Percentiles rank a stretch among this genome's conserved stretches.
Evolutionary conservation across 2,113 vertebrate genomes (phyloP).

Genomic region (Pseudolaguvia tuberculata): DNA sequence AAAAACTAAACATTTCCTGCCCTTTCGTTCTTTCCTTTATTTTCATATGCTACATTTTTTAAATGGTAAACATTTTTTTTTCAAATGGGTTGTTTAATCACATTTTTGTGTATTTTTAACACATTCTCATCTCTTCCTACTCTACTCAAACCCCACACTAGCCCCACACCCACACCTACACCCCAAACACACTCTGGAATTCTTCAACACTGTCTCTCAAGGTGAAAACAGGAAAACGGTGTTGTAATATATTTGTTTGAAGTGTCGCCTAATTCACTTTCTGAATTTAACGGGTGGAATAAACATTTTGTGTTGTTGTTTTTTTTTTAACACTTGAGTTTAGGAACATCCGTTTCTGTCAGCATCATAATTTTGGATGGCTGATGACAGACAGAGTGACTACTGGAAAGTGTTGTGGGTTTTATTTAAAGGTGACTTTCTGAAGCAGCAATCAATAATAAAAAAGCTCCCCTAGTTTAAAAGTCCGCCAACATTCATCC

Average conservation of each 20-base stretch:
- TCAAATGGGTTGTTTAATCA: conserved; percentile 64
- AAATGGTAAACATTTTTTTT: conserved; percentile 48
- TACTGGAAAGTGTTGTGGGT: conserved; percentile 1
- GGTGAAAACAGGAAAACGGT: neutral
- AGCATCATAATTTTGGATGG: conserved; percentile 44
- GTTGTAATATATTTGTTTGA: conserved; percentile 5
- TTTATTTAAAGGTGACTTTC: neutral
- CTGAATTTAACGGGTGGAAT: neutral
- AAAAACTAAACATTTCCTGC: conserved; percentile 50
- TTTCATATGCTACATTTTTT: no score
- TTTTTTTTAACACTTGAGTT: no score
- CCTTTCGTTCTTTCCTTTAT: conserved; percentile 42
- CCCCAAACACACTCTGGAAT: conserved; percentile 20
- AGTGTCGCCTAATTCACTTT: neutral
- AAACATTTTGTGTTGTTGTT: conserved; percentile 36
- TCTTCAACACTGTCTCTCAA: conserved; percentile 9
- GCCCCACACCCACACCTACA: no score
- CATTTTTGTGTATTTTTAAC: conserved; percentile 66
- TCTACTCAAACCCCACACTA: conserved; percentile 38
- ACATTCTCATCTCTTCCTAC: conserved; percentile 46
- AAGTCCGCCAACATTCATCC: conserved; percentile 50
- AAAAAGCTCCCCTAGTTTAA: conserved; percentile 11
- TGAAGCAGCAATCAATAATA: neutral
- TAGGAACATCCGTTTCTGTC: conserved; percentile 48
- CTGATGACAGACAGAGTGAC: conserved; percentile 66